Evolutionary conservation across 1,140 invertebrate species (phyloP).

Genomic region (Oncopodura yosiiana): DNA sequence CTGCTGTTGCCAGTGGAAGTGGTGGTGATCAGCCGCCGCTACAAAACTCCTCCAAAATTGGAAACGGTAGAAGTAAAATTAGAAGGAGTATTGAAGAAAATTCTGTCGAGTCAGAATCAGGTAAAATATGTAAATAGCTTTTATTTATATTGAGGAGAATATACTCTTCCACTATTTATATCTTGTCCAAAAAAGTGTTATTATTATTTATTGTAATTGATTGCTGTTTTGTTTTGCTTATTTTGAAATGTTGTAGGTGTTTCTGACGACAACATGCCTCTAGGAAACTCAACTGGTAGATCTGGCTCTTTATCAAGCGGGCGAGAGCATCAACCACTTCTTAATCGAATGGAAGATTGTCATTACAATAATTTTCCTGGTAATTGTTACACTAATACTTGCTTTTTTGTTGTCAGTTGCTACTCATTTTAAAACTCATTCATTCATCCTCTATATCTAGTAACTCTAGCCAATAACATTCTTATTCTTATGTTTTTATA

Average conservation of each 20-base stretch:
- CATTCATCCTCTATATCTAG: too few relatives aligned
- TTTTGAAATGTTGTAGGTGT: too few relatives aligned
- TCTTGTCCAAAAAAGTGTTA: not conserved
- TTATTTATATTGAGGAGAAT: not conserved
- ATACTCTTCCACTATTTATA: not conserved
- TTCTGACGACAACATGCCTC: conserved; percentile 54
- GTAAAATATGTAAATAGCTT: not conserved
- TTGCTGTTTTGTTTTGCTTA: too few relatives aligned
- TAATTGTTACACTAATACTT: conserved; percentile 43
- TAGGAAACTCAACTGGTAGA: conserved; percentile 41
- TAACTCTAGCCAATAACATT: too few relatives aligned
- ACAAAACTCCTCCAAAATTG: too few relatives aligned
- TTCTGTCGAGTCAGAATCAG: conserved; percentile 18
- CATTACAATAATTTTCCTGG: conserved; percentile 75
- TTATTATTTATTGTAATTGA: too few relatives aligned
- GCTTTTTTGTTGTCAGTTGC: too few relatives aligned
- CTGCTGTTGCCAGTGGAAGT: too few relatives aligned
- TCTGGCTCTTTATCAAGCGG: conserved; percentile 62
- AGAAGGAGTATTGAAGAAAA: conserved; percentile 1
- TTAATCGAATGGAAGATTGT: conserved; percentile 64
- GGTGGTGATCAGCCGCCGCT: too few relatives aligned
- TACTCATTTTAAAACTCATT: too few relatives aligned
- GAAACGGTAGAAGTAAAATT: conserved; percentile 2
- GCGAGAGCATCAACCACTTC: conserved; percentile 78
- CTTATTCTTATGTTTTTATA: too few relatives aligned